phyloP scores from a whole-genome alignment of 2,888 invertebrate species.

The Aproaerema taeniolella region DNA sequence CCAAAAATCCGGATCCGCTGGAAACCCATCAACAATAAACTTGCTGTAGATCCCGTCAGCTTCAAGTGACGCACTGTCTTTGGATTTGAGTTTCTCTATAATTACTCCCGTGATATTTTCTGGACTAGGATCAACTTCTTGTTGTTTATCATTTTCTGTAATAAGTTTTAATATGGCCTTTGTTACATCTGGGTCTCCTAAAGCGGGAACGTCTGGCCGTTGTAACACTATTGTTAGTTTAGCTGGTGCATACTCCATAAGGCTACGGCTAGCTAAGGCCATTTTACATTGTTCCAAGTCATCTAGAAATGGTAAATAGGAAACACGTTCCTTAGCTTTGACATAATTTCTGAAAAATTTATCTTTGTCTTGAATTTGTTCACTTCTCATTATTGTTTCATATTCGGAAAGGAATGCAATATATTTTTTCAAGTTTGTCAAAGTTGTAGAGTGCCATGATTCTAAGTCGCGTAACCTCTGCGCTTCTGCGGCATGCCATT shows the following conservation, averaged over 20 bases:
- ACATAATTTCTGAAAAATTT: constrained; percentile 24
- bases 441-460: constrained; percentile 45
- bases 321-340: constrained; percentile 32
- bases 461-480: constrained; percentile 47
- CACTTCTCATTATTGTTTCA: constrained; percentile 7
- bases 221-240: constrained; percentile 32
- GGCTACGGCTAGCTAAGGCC: constrained; percentile 27
- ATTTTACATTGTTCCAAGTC: constrained; percentile 39
- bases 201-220: constrained; percentile 50
- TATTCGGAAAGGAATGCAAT: constrained; percentile 31
- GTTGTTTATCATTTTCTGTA: constrained; percentile 49
- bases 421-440: constrained; percentile 33
- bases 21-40: constrained; percentile 80
- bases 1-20: constrained; percentile 68
- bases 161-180: constrained; percentile 52
- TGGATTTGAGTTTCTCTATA: constrained; percentile 39
- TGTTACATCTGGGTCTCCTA: constrained; percentile 66
- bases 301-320: constrained; percentile 44
- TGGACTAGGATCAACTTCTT: constrained; percentile 52
- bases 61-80: constrained; percentile 46
- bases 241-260: constrained; percentile 52
- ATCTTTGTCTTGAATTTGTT: too few species aligned
- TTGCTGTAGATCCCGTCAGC: constrained; percentile 55
- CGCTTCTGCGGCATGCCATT: constrained; percentile 55
- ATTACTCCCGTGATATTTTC: constrained; percentile 65